A percentile compares a stretch with the other conserved stretches of the same genome.
phyloP scores from a whole-genome alignment of 2,888 invertebrate genomes.

The Abscondita cerata region DNA sequence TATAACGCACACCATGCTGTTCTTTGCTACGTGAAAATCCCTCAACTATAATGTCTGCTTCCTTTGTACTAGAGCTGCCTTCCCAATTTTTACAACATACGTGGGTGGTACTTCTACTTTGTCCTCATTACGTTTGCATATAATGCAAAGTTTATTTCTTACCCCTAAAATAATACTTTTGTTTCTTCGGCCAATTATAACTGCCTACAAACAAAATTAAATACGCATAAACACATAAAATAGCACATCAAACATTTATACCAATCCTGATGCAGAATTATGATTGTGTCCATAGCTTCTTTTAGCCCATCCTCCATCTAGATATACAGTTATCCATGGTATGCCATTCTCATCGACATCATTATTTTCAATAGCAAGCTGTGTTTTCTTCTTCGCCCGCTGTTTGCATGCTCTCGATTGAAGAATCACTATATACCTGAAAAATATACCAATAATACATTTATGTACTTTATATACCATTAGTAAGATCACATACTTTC shows the following conservation, averaged over 20 bases:
- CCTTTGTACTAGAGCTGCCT: neutral
- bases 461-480: neutral
- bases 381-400: neutral
- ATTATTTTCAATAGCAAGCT: too few species aligned
- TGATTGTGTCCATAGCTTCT: too few species aligned
- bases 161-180: too few species aligned
- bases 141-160: neutral
- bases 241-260: neutral
- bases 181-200: neutral
- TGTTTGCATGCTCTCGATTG: neutral
- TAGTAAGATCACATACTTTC: neutral
- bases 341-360: too few species aligned
- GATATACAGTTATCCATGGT: too few species aligned
- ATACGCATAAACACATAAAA: neutral
- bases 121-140: neutral
- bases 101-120: neutral
- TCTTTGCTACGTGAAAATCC: neutral
- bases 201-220: neutral
- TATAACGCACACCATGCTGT: conserved; percentile 2
- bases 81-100: too few species aligned
- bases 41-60: conserved; percentile 9
- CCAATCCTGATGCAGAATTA: conserved; percentile 7
- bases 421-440: neutral
- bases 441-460: neutral
- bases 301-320: too few species aligned